Conservation (phyloP, 92 coral and sea anemone species). For the Galaxea fascicularis region DNA sequence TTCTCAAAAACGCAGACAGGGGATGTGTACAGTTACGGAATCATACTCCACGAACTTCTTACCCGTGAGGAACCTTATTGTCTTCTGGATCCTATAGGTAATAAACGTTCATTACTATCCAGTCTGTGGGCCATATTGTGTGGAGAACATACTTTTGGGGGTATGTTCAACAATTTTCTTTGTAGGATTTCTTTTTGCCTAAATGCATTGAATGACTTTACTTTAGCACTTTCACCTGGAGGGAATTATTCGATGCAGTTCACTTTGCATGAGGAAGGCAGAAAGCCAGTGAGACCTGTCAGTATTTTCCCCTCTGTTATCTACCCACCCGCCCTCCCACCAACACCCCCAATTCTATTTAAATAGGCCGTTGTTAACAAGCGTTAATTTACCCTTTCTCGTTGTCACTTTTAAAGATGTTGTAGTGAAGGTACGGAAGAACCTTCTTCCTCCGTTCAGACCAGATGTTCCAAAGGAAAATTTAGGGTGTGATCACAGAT, state of each 20-base stretch:
- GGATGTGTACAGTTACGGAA: constrained; percentile 81
- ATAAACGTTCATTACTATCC: not conserved
- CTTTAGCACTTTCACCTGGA: too few species aligned
- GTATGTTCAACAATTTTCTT: not conserved
- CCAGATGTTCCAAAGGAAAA: constrained; percentile 64
- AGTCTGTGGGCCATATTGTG: not conserved
- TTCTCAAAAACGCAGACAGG: constrained; percentile 65
- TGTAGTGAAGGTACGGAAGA: constrained; percentile 57
- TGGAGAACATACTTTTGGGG: not conserved
- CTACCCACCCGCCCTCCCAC: not conserved
- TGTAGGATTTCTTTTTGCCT: too few species aligned
- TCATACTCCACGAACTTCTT: constrained; percentile 76
- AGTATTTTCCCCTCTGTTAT: too few species aligned
- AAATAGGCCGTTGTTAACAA: too few species aligned
- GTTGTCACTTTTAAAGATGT: constrained; percentile 52
- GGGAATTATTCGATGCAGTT: too few species aligned
- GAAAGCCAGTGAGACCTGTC: too few species aligned
- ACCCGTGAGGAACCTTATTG: constrained; percentile 84
- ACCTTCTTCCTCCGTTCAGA: constrained; percentile 64
- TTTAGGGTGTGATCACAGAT: constrained; percentile 47
- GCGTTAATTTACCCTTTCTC: not conserved
- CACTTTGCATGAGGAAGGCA: too few species aligned
- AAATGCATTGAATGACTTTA: too few species aligned
- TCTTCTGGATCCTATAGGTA: constrained; percentile 69
- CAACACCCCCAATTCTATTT: not conserved